phyloP scores from a whole-genome alignment of 2,888 invertebrate species.

The Zhuqinia jingwanae region DNA sequence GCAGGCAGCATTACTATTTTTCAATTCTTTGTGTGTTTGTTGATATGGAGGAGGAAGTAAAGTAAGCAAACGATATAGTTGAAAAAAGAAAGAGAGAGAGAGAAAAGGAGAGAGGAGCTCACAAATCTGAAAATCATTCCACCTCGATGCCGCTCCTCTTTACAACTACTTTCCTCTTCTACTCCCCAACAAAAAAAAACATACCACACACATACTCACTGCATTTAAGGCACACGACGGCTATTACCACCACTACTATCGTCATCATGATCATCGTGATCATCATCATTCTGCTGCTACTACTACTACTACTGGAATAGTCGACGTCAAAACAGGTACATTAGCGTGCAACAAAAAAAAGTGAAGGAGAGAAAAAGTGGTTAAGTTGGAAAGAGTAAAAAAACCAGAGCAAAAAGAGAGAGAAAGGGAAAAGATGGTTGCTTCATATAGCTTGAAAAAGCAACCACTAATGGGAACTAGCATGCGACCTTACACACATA shows the following conservation, averaged over 20 bases:
- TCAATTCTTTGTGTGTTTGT: no score
- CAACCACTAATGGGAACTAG: slow-evolving; percentile 66
- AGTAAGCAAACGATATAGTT: not conserved
- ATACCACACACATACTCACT: slow-evolving; percentile 10
- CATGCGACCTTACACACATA: slow-evolving; percentile 57
- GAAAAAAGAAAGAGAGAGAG: not conserved
- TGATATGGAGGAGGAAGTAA: slow-evolving; percentile 12
- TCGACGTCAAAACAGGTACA: slow-evolving; percentile 69
- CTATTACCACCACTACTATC: slow-evolving; percentile 48
- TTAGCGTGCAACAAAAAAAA: slow-evolving; percentile 57
- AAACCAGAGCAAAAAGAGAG: no score
- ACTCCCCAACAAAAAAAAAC: slow-evolving; percentile 26
- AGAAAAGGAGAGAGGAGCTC: slow-evolving; percentile 31
- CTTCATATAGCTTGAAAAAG: slow-evolving; percentile 35
- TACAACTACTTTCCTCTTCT: slow-evolving; percentile 62
- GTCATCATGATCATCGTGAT: not conserved
- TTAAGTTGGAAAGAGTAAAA: slow-evolving; percentile 50
- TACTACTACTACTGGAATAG: slow-evolving; percentile 8
- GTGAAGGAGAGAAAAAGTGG: slow-evolving; percentile 45
- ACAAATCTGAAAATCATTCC: slow-evolving; percentile 71
- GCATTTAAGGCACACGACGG: slow-evolving; percentile 26
- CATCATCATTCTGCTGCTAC: slow-evolving; percentile 27
- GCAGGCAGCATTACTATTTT: no score
- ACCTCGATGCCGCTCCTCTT: slow-evolving; percentile 65
- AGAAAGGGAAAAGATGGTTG: slow-evolving; percentile 48